Percentiles rank a stretch among this genome's conserved stretches.
Conservation (phyloP, 2,113 vertebrate genomes). For the Tricholaema leucomelas region DNA sequence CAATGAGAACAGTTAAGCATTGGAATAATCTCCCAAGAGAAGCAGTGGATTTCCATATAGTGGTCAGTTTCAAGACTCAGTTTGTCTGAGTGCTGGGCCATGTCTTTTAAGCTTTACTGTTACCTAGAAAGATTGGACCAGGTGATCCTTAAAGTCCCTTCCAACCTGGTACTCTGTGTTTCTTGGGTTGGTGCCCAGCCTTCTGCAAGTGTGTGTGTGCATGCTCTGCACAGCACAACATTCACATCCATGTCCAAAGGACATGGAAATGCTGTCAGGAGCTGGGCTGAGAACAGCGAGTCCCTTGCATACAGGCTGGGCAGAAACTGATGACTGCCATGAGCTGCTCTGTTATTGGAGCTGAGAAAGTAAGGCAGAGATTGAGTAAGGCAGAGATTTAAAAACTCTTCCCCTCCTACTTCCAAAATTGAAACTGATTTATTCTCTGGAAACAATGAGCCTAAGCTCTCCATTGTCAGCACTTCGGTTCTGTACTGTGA, state of each 20-base stretch:
- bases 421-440: slow-evolving; percentile 15
- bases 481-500: not conserved
- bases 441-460: slow-evolving; percentile 24
- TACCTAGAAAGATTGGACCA: too few species aligned
- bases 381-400: not conserved
- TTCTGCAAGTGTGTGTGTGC: not conserved
- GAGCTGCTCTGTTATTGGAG: not conserved
- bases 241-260: not conserved
- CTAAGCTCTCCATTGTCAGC: not conserved
- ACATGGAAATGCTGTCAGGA: not conserved
- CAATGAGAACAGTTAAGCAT: too few species aligned
- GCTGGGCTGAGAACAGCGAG: not conserved
- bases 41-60: too few species aligned
- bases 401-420: not conserved
- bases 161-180: not conserved
- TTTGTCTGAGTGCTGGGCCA: too few species aligned
- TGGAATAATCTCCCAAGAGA: too few species aligned
- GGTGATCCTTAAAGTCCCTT: too few species aligned
- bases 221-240: not conserved
- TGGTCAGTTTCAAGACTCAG: too few species aligned
- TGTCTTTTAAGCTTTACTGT: too few species aligned
- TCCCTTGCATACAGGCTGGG: not conserved
- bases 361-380: not conserved
- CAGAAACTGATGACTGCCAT: not conserved
- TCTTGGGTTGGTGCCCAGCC: not conserved